phyloP scores from a whole-genome alignment of 1,140 invertebrate species.

The Limonius californicus region DNA sequence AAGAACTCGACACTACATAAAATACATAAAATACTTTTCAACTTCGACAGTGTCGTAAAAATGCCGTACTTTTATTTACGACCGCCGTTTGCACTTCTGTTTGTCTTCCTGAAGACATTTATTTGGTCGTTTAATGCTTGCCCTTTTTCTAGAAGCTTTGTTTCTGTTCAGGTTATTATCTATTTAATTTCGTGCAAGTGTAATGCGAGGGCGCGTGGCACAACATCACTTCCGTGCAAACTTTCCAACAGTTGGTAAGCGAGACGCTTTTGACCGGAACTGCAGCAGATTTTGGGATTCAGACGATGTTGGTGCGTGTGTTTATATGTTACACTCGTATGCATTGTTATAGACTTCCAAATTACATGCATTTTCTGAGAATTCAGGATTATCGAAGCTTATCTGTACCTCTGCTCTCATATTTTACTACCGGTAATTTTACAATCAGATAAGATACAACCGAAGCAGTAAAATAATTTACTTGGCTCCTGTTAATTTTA shows the following conservation, averaged over 20 bases:
- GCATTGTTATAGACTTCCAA: too few relatives aligned
- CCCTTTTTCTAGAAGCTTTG: not conserved
- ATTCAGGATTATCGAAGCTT: too few relatives aligned
- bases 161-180: slow-evolving; percentile 4
- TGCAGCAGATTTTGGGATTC: slow-evolving; percentile 21
- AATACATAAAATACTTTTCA: slow-evolving; percentile 6
- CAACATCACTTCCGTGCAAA: slow-evolving; percentile 20
- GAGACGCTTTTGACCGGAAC: slow-evolving; percentile 20
- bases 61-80: slow-evolving; percentile 6
- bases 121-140: not conserved
- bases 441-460: too few relatives aligned
- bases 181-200: slow-evolving; percentile 5
- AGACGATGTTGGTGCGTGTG: slow-evolving; percentile 1
- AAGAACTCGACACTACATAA: slow-evolving; percentile 12
- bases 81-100: slow-evolving; percentile 5
- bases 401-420: too few relatives aligned
- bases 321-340: too few relatives aligned
- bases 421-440: too few relatives aligned
- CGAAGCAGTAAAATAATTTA: too few relatives aligned
- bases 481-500: too few relatives aligned
- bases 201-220: slow-evolving; percentile 19
- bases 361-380: too few relatives aligned
- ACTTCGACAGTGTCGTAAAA: slow-evolving; percentile 4
- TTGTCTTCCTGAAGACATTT: not conserved
- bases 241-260: slow-evolving; percentile 20